These are phyloP conservation scores for Trilocha varians DNA, from an alignment of 2,888 invertebrate species.

Conservation along the genomic window DNA sequence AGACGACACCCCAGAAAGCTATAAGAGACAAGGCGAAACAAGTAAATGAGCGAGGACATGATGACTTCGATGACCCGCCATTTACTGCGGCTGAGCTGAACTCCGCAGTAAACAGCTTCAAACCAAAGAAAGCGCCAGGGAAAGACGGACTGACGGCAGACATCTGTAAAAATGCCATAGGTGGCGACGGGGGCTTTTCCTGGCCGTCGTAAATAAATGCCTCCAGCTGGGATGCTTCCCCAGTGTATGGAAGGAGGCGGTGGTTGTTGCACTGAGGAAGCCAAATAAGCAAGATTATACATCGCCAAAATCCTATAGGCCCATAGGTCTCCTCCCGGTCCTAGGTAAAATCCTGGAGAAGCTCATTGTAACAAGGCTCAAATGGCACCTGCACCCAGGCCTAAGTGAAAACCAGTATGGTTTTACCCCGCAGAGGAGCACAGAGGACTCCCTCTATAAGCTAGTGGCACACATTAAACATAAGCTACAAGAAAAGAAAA, in stretches of 20 bases:
- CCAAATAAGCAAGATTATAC: conserved; percentile 4
- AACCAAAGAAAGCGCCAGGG: conserved; percentile 15
- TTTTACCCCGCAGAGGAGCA: not conserved
- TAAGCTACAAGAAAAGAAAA: conserved; percentile 5
- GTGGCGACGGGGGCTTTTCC: not conserved
- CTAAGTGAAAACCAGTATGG: conserved; percentile 1
- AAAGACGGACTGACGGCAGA: conserved; percentile 14
- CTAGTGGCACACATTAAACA: not conserved
- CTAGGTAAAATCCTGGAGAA: conserved; percentile 7
- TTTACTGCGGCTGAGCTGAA: conserved; percentile 7
- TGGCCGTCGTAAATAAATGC: not conserved
- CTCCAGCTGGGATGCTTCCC: conserved; percentile 3
- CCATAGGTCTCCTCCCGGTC: conserved; percentile 7
- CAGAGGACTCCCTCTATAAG: no score
- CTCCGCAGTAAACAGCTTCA: not conserved
- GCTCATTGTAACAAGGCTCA: not conserved
- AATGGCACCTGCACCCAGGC: not conserved
- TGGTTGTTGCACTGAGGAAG: conserved; percentile 2
- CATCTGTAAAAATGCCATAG: conserved; percentile 7
- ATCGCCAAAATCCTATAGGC: conserved; percentile 4
- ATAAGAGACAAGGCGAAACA: no score
- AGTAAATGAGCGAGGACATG: no score
- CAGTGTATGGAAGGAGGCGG: conserved; percentile 7
- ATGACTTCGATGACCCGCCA: conserved; percentile 1
- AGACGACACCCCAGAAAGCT: no score